Evolutionary conservation across 2,113 vertebrate genomes (phyloP).

Genomic region (Halichoeres trimaculatus): DNA sequence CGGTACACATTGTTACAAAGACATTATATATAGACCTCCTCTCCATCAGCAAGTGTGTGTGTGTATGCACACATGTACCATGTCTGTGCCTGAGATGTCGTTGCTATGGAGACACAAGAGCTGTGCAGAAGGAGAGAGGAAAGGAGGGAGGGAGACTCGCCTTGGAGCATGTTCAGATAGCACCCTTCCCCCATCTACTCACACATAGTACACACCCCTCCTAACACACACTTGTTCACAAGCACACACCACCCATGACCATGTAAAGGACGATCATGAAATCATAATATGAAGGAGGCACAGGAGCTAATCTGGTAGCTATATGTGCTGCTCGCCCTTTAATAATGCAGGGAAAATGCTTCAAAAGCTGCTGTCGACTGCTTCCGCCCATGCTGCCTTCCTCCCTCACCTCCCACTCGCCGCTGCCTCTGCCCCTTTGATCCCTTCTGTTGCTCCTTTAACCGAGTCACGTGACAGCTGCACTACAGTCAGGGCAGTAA

Average conservation of each 20-base stretch:
- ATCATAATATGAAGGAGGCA: conserved; percentile 3
- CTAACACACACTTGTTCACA: conserved; percentile 22
- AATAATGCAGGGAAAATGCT: conserved; percentile 61
- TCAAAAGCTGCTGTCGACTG: conserved; percentile 20
- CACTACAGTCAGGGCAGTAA: conserved; percentile 29
- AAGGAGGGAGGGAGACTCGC: conserved; percentile 45
- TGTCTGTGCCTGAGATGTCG: conserved; percentile 64
- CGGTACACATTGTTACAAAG: conserved; percentile 16
- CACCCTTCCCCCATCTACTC: conserved; percentile 71
- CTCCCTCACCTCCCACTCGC: conserved; percentile 12
- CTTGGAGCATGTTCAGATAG: conserved; percentile 65
- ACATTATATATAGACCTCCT: conserved; percentile 11
- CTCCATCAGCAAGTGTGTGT: conserved; percentile 7
- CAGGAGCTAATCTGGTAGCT: conserved; percentile 14
- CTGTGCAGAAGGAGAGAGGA: conserved; percentile 51
- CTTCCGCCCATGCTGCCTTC: conserved; percentile 19
- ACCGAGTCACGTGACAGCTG: conserved; percentile 1
- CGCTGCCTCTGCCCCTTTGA: conserved; percentile 28
- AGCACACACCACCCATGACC: not conserved
- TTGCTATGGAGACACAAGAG: conserved; percentile 76
- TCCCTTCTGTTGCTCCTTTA: conserved; percentile 15
- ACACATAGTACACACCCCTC: conserved; percentile 26
- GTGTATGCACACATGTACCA: conserved; percentile 29
- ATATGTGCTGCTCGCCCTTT: conserved; percentile 24
- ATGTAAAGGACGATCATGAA: not conserved